These are phyloP conservation scores for Coryphaenoides rupestris DNA, from an alignment of 2,113 vertebrate genomes.

Conservation along the genomic window DNA sequence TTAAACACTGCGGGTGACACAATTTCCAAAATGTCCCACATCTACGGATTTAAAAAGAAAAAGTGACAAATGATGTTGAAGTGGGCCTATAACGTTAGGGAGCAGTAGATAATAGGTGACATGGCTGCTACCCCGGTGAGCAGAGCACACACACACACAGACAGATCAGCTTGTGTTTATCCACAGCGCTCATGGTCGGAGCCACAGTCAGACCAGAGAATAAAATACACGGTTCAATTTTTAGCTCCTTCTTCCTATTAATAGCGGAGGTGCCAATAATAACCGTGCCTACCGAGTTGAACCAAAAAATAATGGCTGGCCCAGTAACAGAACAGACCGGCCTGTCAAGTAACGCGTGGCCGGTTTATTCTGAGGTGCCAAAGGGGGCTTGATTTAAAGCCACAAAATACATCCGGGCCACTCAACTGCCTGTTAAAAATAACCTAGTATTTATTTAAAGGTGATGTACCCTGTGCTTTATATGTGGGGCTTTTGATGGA, in stretches of 20 bases:
- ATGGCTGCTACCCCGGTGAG: conserved; percentile 25
- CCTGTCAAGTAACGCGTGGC: conserved; percentile 47
- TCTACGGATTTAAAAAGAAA: too few species aligned
- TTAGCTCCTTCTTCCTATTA: conserved; percentile 70
- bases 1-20: too few species aligned
- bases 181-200: conserved; percentile 48
- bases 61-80: too few species aligned
- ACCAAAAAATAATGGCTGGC: conserved; percentile 61
- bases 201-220: conserved; percentile 47
- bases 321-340: conserved; percentile 59
- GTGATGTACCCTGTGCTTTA: conserved; percentile 21
- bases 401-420: conserved; percentile 50
- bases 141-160: too few species aligned
- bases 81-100: too few species aligned
- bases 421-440: conserved; percentile 51
- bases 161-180: conserved; percentile 46
- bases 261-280: conserved; percentile 69
- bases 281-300: conserved; percentile 52
- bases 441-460: conserved; percentile 46
- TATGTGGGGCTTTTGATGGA: not conserved
- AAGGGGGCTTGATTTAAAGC: conserved; percentile 46
- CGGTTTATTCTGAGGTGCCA: conserved; percentile 57
- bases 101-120: conserved; percentile 23
- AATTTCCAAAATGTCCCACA: too few species aligned
- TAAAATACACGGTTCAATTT: conserved; percentile 65